Evolutionary conservation across 2,797 vertebrate genomes (phyloP).

Genomic region (Momotus momota): DNA sequence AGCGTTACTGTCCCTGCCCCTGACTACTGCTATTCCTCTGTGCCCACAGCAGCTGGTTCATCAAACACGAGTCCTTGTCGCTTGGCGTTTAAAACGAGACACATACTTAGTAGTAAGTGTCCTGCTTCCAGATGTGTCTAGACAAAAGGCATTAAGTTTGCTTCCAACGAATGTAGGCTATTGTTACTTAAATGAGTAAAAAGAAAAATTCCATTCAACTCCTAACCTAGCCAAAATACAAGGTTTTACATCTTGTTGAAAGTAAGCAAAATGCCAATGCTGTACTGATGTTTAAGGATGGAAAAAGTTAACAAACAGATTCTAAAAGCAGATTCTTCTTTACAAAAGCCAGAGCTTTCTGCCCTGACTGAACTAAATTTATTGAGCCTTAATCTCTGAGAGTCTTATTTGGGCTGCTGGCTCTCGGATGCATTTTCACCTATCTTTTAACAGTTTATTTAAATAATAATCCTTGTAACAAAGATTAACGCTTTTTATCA

Average conservation of each 20-base stretch:
- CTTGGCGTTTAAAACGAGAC: neutral
- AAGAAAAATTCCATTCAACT: neutral
- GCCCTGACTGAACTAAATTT: neutral
- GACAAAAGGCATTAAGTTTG: neutral
- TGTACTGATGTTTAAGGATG: neutral
- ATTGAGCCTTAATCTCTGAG: neutral
- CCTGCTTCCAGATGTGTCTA: neutral
- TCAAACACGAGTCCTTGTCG: neutral
- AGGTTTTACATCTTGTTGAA: neutral
- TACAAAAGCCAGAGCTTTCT: neutral
- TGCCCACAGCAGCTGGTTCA: neutral
- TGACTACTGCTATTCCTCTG: no score
- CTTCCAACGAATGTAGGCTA: neutral
- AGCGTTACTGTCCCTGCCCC: neutral
- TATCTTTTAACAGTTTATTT: neutral
- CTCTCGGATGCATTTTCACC: neutral
- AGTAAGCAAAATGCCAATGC: neutral
- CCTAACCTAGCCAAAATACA: neutral
- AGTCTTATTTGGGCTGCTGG: neutral
- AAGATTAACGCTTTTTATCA: neutral
- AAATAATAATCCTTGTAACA: neutral
- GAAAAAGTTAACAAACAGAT: neutral
- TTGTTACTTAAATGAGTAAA: neutral
- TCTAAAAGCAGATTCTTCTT: neutral
- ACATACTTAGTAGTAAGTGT: neutral